Percentiles rank a stretch among this genome's conserved stretches.
phyloP scores from a whole-genome alignment of 2,113 vertebrate genomes.

The Circaetus cinerascens region DNA sequence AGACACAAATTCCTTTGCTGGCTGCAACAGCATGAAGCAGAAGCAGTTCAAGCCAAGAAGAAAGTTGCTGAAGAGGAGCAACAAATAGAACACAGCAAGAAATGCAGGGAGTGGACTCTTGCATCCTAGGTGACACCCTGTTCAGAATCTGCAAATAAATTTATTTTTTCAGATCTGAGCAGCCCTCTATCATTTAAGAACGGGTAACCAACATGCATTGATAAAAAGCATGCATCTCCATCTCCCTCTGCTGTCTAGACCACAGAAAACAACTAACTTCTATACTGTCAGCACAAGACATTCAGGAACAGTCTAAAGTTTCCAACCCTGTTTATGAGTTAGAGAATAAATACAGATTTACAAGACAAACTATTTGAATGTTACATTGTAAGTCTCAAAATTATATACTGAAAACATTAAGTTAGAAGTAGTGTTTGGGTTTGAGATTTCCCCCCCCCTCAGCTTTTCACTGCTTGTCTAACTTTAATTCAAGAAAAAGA shows the following conservation, averaged over 20 bases:
- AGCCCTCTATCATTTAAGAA: not conserved
- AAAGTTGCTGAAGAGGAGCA: not conserved
- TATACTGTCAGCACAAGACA: not conserved
- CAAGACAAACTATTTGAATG: not conserved
- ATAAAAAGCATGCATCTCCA: not conserved
- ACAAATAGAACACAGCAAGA: not conserved
- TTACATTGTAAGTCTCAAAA: not conserved
- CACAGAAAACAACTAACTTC: not conserved
- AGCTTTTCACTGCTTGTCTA: not conserved
- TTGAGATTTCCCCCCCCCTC: not conserved
- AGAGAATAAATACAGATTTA: not conserved
- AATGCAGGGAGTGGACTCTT: not conserved
- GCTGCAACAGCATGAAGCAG: not conserved
- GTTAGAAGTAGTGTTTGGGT: not conserved
- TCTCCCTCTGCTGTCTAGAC: conserved; percentile 50
- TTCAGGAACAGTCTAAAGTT: not conserved
- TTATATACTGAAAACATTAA: not conserved
- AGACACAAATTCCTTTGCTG: not conserved
- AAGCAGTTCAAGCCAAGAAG: not conserved
- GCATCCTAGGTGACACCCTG: not conserved
- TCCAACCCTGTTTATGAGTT: not conserved
- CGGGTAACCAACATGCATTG: not conserved
- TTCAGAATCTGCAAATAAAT: not conserved
- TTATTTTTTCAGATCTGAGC: not conserved
- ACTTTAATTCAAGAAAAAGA: not conserved